Base-by-base conservation (phyloP, 1,140 invertebrate genomes). In the Phenacoccus solenopsis region DNA sequence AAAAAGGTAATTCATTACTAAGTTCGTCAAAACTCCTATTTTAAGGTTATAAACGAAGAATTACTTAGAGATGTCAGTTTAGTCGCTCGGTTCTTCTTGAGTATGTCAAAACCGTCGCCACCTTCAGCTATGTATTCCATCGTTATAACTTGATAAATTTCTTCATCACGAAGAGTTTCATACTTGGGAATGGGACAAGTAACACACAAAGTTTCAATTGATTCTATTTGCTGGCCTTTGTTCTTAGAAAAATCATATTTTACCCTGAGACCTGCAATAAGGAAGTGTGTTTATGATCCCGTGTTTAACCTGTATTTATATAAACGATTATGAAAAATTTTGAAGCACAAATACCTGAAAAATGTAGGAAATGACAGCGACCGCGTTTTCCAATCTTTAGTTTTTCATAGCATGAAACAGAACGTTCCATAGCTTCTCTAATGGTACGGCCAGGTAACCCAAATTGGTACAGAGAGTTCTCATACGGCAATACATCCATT, bases 401-500 rank as follows among this genome's bases (percentile, higher is more conserved):
- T n/a, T n/a, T n/a, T n/a, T 74, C 71, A 59, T 73, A 76, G 20
- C 69, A 32, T n/a, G n/a, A 1, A 1, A 74, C 72, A 28, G 69
- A 35, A 21, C 22, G 38, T 68, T 75, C 73, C 16, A 75, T 67
- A 13, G 71, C 64, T 27, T 73, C 61, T 30, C 25, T 70, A 0
- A 76, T 32, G 35, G 24, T 27, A 2, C 64, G 73, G 5, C 85
- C 86, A 22, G 73, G 77, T 25, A 86, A 73, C 16, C 78, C 73
- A 25, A 82, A 76, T 38, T 82, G 77, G 56, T 82, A 74, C 0
- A 84, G 72, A 3, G 76, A 75, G 72, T 85, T 85, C n/a, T 79
- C 76, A 73, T 87, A 88, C 0, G 87, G 87, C 24, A 84, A 73
- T 0, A 83, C 80, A 0, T 79, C 77, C 22, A 85, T 70, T 0